Conservation (phyloP, 2,888 invertebrate species). For the Pachycephus smyrnensis region DNA sequence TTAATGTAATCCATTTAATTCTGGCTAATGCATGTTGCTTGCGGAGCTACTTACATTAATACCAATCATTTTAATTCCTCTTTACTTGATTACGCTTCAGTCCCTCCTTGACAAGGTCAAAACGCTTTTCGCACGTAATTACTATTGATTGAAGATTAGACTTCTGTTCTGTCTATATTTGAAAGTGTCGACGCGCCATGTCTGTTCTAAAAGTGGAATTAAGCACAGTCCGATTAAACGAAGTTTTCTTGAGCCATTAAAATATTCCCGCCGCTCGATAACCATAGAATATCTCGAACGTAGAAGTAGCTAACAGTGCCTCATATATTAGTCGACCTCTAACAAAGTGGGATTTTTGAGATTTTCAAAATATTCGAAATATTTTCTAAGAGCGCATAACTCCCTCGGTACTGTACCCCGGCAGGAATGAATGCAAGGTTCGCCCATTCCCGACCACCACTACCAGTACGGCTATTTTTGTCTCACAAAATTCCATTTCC, state of each 20-base stretch:
- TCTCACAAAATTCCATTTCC: neutral
- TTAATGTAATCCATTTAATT: neutral
- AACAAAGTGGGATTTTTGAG: neutral
- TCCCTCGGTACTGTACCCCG: neutral
- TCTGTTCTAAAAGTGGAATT: neutral
- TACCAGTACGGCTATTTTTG: constrained; percentile 3
- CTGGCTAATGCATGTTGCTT: neutral
- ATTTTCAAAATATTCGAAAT: neutral
- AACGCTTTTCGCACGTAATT: neutral
- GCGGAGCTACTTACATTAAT: neutral
- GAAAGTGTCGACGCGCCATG: neutral
- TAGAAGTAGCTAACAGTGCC: neutral
- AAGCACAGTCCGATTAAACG: neutral
- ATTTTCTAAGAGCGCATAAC: neutral
- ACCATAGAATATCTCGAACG: neutral
- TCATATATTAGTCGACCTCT: too few species aligned
- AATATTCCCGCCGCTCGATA: neutral
- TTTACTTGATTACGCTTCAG: neutral
- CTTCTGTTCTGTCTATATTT: neutral
- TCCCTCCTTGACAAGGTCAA: too few species aligned
- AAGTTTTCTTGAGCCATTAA: neutral
- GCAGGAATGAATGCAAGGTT: neutral
- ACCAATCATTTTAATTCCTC: neutral
- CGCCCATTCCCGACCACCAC: neutral
- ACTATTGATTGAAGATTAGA: neutral